Conservation (phyloP, 2,797 vertebrate species). For the Hylomyscus alleni region DNA sequence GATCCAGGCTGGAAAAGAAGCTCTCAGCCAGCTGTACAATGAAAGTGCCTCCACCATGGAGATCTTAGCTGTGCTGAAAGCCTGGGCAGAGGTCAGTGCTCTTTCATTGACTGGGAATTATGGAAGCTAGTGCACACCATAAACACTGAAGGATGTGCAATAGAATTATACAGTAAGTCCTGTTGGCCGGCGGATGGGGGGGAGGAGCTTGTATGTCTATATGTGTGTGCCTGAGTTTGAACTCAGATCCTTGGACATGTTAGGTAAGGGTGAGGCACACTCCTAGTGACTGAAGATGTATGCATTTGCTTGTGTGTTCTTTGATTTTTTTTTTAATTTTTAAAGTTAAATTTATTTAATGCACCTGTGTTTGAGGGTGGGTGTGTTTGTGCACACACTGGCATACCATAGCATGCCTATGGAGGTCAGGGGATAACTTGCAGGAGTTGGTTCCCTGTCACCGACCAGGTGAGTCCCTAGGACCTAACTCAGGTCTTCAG, state of each 20-base stretch:
- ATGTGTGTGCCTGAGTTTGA: neutral
- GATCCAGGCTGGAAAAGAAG: conserved; percentile 92
- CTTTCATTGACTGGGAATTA: conserved; percentile 42
- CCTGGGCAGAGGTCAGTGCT: conserved; percentile 95
- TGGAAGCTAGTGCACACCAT: conserved; percentile 7
- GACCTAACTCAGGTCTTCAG: no score
- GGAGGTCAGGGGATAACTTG: neutral
- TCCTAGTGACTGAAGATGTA: conserved; percentile 39
- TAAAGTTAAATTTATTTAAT: neutral
- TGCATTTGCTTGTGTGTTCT: neutral
- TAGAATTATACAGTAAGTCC: conserved; percentile 29
- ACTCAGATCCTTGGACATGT: neutral
- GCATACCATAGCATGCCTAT: neutral
- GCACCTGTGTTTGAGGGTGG: neutral
- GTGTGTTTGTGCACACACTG: neutral
- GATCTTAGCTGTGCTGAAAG: conserved; percentile 95
- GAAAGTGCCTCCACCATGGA: conserved; percentile 97
- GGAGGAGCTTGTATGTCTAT: no score
- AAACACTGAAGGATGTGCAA: neutral
- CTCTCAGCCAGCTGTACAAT: conserved; percentile 91
- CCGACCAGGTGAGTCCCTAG: no score
- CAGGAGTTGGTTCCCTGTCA: no score
- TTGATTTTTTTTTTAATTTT: neutral
- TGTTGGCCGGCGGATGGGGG: neutral
- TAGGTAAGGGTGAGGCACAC: neutral